Evolutionary conservation across 2,888 invertebrate genomes (phyloP).

Genomic region (Micoletzkya japonica): DNA sequence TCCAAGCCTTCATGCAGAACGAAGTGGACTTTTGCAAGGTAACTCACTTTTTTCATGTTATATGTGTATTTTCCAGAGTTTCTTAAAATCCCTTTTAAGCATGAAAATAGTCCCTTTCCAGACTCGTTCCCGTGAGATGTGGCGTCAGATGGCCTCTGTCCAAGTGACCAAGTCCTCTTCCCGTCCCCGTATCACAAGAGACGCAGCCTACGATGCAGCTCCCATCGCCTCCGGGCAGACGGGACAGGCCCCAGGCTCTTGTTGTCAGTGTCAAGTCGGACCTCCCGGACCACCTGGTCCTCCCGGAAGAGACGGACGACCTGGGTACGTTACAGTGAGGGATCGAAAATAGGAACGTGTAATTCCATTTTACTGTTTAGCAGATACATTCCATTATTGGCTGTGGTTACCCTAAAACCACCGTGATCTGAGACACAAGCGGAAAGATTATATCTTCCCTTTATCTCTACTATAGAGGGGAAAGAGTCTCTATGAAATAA

Average conservation of each 20-base stretch:
- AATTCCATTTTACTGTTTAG: background rate
- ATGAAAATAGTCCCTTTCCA: conserved; percentile 30
- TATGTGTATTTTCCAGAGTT: too few species aligned
- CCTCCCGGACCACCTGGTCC: conserved; percentile 58
- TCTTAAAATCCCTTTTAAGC: background rate
- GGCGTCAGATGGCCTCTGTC: conserved; percentile 63
- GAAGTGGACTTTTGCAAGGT: conserved; percentile 64
- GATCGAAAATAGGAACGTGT: background rate
- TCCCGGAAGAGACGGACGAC: conserved; percentile 27
- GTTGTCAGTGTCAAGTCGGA: conserved; percentile 62
- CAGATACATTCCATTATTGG: too few species aligned
- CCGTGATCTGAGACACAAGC: too few species aligned
- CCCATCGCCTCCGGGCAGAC: conserved; percentile 36
- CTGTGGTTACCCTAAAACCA: too few species aligned
- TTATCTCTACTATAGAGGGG: too few species aligned
- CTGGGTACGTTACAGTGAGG: background rate
- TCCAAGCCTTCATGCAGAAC: conserved; percentile 64
- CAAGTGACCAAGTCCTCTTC: conserved; percentile 45
- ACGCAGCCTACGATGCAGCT: conserved; percentile 32
- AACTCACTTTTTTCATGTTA: background rate
- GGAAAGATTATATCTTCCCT: too few species aligned
- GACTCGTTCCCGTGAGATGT: conserved; percentile 63
- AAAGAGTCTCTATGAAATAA: too few species aligned
- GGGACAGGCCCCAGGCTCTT: conserved; percentile 42
- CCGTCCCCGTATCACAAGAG: conserved; percentile 8